Percentiles rank a stretch among this genome's conserved stretches.
Evolutionary conservation across 2,113 vertebrate species (phyloP).

Genomic region (Sapajus apella): DNA sequence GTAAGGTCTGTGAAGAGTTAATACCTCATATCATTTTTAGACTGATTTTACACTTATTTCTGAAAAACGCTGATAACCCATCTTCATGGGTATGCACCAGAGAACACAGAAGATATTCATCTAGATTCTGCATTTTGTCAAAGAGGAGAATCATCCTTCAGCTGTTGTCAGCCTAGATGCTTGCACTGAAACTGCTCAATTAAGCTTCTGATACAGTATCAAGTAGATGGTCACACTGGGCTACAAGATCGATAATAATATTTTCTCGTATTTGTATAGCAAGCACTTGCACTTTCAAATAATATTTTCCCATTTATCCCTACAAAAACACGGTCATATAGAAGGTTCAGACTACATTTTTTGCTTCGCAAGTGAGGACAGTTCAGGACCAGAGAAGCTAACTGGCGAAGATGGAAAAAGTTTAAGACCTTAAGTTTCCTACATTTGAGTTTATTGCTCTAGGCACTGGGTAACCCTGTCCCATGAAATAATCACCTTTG

Average conservation of each 20-base stretch:
- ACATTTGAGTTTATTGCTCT: neutral
- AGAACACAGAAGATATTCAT: neutral
- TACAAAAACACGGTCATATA: neutral
- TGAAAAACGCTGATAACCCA: neutral
- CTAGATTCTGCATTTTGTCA: neutral
- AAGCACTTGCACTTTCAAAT: constrained; percentile 28
- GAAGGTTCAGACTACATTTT: neutral
- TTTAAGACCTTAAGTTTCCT: neutral
- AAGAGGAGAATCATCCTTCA: neutral
- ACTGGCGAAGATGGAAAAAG: neutral
- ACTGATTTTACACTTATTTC: neutral
- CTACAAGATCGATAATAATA: constrained; percentile 47
- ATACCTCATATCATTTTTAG: neutral
- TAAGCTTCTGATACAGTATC: constrained; percentile 44
- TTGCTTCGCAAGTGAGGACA: neutral
- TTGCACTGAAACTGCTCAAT: constrained; percentile 29
- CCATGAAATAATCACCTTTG: neutral
- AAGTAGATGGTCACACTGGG: constrained; percentile 2
- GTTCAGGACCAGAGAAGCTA: neutral
- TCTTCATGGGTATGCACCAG: neutral
- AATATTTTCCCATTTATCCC: constrained; percentile 24
- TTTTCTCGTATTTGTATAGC: constrained; percentile 48
- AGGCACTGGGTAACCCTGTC: neutral
- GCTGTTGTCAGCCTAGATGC: neutral
- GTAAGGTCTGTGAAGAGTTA: neutral